Evolutionary conservation across 2,797 vertebrate species (phyloP).

Genomic region (Saxicola maurus): DNA sequence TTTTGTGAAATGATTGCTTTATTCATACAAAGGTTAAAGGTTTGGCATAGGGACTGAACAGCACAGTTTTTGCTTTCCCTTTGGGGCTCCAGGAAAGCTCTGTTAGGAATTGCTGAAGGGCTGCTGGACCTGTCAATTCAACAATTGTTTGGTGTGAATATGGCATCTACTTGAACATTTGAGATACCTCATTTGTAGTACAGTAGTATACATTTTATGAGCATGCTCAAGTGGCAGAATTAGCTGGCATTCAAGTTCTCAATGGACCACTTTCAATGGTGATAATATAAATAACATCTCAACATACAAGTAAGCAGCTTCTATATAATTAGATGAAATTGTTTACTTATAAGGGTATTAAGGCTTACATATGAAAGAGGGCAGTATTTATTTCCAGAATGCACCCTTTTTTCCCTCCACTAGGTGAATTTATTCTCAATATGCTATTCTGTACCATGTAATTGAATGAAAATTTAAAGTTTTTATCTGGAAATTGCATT

Average conservation of each 20-base stretch:
- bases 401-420: background rate
- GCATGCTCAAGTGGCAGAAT: background rate
- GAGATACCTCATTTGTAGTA: background rate
- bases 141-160: background rate
- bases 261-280: background rate
- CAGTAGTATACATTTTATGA: background rate
- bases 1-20: background rate
- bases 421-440: conserved; percentile 35
- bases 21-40: background rate
- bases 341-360: background rate
- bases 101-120: background rate
- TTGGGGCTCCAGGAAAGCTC: background rate
- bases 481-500: conserved; percentile 60
- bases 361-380: background rate
- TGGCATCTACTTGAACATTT: background rate
- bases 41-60: background rate
- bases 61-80: background rate
- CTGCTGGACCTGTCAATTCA: background rate
- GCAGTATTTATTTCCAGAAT: background rate
- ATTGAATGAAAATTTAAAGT: conserved; percentile 52
- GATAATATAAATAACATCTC: background rate
- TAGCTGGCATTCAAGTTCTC: background rate
- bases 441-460: conserved; percentile 13
- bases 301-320: background rate
- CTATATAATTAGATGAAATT: background rate